These are phyloP conservation scores for Druceiella hillmani DNA, from an alignment of 2,888 invertebrate species.

Conservation along the genomic window DNA sequence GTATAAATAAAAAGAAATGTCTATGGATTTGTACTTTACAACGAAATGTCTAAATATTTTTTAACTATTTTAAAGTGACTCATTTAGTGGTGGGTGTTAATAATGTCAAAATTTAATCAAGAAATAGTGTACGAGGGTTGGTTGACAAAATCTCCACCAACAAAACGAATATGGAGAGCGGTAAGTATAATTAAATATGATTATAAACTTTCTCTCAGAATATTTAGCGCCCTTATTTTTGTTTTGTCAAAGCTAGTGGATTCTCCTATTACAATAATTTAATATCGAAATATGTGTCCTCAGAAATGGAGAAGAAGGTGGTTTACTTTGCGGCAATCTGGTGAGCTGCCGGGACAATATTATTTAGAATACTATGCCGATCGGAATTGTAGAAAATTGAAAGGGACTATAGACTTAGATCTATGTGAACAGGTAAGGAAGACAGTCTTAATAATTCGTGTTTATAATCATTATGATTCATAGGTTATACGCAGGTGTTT, in stretches of 20 bases:
- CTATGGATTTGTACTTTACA: no score
- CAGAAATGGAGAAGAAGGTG: slow-evolving; percentile 95
- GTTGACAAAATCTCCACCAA: slow-evolving; percentile 93
- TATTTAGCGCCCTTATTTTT: neutral
- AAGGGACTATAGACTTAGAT: slow-evolving; percentile 89
- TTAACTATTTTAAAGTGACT: no score
- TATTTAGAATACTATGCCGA: slow-evolving; percentile 92
- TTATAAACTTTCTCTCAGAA: neutral
- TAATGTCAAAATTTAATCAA: slow-evolving; percentile 49
- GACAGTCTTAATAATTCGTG: no score
- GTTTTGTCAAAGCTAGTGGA: slow-evolving; percentile 36
- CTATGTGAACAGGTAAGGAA: slow-evolving; percentile 84
- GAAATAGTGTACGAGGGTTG: slow-evolving; percentile 87
- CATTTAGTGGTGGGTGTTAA: slow-evolving; percentile 12
- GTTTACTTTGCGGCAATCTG: slow-evolving; percentile 88
- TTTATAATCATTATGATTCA: no score
- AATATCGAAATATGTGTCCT: no score
- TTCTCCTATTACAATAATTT: slow-evolving; percentile 5
- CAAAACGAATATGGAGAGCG: slow-evolving; percentile 87
- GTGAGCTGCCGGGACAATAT: slow-evolving; percentile 91
- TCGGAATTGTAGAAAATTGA: slow-evolving; percentile 74
- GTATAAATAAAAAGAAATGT: no score
- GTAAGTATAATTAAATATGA: no score
- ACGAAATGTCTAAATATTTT: no score
- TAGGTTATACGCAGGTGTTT: no score